phyloP scores from a whole-genome alignment of 2,113 vertebrate genomes.

The Zapus hudsonius region DNA sequence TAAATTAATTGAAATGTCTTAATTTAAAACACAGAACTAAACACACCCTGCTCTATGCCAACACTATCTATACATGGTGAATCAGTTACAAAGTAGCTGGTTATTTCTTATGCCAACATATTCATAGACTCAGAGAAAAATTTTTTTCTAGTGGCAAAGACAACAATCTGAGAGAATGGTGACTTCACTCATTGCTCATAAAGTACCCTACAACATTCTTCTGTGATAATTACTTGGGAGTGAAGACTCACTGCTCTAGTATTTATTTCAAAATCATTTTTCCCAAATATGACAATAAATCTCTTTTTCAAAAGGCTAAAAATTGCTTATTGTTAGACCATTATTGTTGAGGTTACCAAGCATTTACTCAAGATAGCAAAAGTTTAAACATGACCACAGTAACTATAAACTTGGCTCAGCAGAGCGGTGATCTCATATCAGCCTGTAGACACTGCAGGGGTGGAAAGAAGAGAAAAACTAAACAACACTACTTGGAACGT shows the following conservation, averaged over 20 bases:
- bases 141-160: slow-evolving; percentile 12
- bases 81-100: slow-evolving; percentile 9
- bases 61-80: neutral
- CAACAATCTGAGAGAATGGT: neutral
- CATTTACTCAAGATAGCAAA: slow-evolving; percentile 65
- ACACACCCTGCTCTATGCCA: slow-evolving; percentile 1
- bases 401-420: slow-evolving; percentile 71
- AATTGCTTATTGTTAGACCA: slow-evolving; percentile 60
- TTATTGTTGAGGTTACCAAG: slow-evolving; percentile 63
- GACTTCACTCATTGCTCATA: slow-evolving; percentile 27
- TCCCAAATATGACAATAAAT: slow-evolving; percentile 60
- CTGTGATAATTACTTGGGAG: slow-evolving; percentile 49
- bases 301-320: slow-evolving; percentile 59
- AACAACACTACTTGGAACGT: slow-evolving; percentile 52
- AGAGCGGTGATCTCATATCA: slow-evolving; percentile 67
- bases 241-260: slow-evolving; percentile 40
- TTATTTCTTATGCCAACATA: neutral
- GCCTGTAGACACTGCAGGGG: slow-evolving; percentile 43
- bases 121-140: slow-evolving; percentile 2
- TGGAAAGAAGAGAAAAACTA: neutral
- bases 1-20: slow-evolving; percentile 44
- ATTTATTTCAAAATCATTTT: slow-evolving; percentile 58
- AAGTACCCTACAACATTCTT: slow-evolving; percentile 47
- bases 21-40: slow-evolving; percentile 49
- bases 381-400: slow-evolving; percentile 65